Evolutionary conservation across 1,140 invertebrate species (phyloP), one percentile per base, ranked within the genome.

Genomic region (Xylocopa sonorina): DNA sequence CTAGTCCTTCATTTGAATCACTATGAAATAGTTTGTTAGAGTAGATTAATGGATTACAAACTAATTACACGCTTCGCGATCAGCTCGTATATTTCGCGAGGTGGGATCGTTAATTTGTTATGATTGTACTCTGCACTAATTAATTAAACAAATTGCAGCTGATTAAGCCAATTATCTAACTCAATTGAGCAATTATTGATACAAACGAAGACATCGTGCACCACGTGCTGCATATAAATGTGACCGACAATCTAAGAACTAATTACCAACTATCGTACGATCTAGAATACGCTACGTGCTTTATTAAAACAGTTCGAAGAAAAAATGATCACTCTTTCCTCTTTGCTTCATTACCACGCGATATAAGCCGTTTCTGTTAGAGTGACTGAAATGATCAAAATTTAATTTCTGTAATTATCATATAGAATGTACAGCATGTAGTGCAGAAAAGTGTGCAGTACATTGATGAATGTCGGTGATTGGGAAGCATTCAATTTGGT

Each of bases 61-160:
- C 3, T 1, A 7, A 63, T 27, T 63, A 24, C 38, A 27, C 5
- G n/a, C 1, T 16, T 50, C 21, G 12, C 12, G 3, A 14, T 48
- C 32, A 24, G n/a, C 16, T 21, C 9, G 7, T 38, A 27, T 12
- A 46, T 41, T 21, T 55, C 16, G 50, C n/a, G 24, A 41, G 18
- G 18, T 41, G 67, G 24, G 34, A 69, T 29, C 32, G n/a, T 27
- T 24, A 41, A 21, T 55, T 41, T 21, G 16, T 41, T 29, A 9
- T 41, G 10, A 27, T 41, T 27, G 24, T 18, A 27, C 3, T 9
- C 10, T 16, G 16, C 46, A 16, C 21, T 50, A 51, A 67, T 51
- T 51, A 32, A 67, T 67, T 50, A 67, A 67, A 50, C 68, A 57
- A 71, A 57, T 21, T 43, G 18, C 24, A 57, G 27, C 38, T 57